Evolutionary conservation across 2,888 invertebrate genomes (phyloP).

Genomic region (Dynastes hyllus): DNA sequence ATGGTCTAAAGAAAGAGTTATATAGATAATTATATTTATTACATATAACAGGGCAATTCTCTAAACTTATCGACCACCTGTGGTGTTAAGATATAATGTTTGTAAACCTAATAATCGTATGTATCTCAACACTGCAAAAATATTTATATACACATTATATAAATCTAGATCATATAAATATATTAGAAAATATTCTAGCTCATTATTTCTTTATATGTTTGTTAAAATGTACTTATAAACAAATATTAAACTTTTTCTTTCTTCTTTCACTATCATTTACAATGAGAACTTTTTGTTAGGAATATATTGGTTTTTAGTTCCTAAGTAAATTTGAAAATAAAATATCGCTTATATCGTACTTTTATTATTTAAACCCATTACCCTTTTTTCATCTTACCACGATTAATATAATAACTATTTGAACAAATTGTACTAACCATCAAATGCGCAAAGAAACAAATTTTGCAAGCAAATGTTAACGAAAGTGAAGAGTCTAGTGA

Average conservation of each 20-base stretch:
- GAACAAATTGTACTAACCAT: too few species aligned
- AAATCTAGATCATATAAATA: conserved; percentile 37
- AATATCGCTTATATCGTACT: conserved; percentile 38
- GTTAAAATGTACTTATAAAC: conserved; percentile 66
- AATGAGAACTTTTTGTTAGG: conserved; percentile 55
- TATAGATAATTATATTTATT: conserved; percentile 48
- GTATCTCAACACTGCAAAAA: conserved; percentile 48
- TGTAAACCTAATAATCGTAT: conserved; percentile 32
- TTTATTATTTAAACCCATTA: too few species aligned
- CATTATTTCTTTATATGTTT: conserved; percentile 57
- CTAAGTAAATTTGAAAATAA: conserved; percentile 56
- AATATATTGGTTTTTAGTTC: conserved; percentile 66
- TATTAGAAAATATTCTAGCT: conserved; percentile 47
- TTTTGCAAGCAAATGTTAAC: too few species aligned
- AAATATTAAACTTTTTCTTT: conserved; percentile 45
- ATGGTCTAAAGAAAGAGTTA: conserved; percentile 45
- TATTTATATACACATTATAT: conserved; percentile 42
- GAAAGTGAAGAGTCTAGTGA: too few species aligned
- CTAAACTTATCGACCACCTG: conserved; percentile 65
- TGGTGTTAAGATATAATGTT: conserved; percentile 49
- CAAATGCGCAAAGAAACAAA: too few species aligned
- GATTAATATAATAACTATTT: too few species aligned
- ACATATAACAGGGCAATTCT: conserved; percentile 70
- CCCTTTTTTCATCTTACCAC: too few species aligned
- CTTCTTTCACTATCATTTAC: conserved; percentile 46